A percentile compares a stretch with the other conserved stretches of the same genome.
Evolutionary conservation across 2,113 vertebrate genomes (phyloP).

Genomic region (Polypterus bichir): DNA sequence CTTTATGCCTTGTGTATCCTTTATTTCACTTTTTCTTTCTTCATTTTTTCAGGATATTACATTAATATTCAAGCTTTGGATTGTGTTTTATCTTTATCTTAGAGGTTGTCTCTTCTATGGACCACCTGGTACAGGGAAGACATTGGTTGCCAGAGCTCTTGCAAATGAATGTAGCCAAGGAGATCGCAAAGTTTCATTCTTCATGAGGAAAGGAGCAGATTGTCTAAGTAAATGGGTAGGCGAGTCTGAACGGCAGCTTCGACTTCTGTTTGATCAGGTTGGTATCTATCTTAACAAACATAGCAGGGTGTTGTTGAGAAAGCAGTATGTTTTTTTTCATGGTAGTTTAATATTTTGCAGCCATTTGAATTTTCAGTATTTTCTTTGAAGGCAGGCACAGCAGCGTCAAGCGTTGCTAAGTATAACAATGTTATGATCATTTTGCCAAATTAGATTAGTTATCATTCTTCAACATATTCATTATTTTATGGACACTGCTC

Average conservation of each 20-base stretch:
- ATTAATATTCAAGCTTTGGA: not conserved
- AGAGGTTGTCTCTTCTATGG: slow-evolving; percentile 98
- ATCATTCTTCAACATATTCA: too few relatives aligned
- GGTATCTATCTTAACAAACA: slow-evolving; percentile 18
- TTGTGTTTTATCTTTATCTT: slow-evolving; percentile 21
- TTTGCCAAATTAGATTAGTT: too few relatives aligned
- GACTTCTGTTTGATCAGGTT: slow-evolving; percentile 97
- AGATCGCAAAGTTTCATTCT: slow-evolving; percentile 92
- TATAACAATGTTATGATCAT: too few relatives aligned
- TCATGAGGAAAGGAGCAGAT: slow-evolving; percentile 98
- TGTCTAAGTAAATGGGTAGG: slow-evolving; percentile 99
- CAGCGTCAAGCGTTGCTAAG: too few relatives aligned
- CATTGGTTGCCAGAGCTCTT: slow-evolving; percentile 89
- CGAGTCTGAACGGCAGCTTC: slow-evolving; percentile 92
- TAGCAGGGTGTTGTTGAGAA: too few relatives aligned
- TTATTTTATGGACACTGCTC: too few relatives aligned
- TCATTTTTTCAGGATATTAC: too few relatives aligned
- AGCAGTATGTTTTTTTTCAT: too few relatives aligned
- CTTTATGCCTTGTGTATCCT: too few relatives aligned
- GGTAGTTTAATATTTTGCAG: too few relatives aligned
- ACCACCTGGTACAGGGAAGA: slow-evolving; percentile 95
- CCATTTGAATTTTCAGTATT: not conserved
- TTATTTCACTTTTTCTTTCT: too few relatives aligned
- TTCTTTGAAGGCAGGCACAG: not conserved
- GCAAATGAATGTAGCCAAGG: slow-evolving; percentile 97